Evolutionary conservation across 2,888 invertebrate genomes (phyloP), one percentile per base, ranked within the genome.

Genomic region (Chymomyza procnemis): DNA sequence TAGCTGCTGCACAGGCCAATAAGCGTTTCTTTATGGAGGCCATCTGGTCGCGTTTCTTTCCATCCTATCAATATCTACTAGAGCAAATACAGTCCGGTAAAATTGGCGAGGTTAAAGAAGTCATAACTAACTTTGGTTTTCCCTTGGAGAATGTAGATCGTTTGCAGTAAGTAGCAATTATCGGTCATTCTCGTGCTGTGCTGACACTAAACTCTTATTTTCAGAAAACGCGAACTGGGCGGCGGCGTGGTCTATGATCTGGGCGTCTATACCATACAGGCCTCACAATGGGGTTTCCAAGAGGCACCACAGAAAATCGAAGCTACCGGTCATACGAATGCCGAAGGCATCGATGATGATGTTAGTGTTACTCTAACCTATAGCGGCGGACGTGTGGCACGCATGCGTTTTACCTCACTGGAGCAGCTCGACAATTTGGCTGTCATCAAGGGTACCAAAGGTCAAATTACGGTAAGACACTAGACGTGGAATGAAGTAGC

Each of bases 41-140:
- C 0, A 92, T 97, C n/a, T 98, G 97, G 97, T 96, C 96, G 0
- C 92, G 97, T 47, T 96, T 93, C 85, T 94, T 96, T 68, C 97
- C 97, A 0, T 92, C 93, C 0, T 97, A 97, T 88, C 91, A 93
- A 57, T 93, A 93, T 74, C 88, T 97, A 58, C 93, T 93, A 62
- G 92, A 95, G 78, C 93, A 94, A 82, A 92, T 97, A 3, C 91
- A 93, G 1, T 88, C 92, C 0, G 95, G 94, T 1, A 92, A 91
- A 34, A 91, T 97, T 63, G 97, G 97, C 4, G 94, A 95, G 1
- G 91, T 96, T 5, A 85, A 92, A 73, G 94, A 94, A 80, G 93
- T 96, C 2, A 92, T 93, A 61, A 94, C 92, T 0, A 92, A 92
- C 52, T 96, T 97, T 88, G 97, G 97, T 5, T 92, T 93, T 55